Percentiles rank a stretch among this genome's conserved stretches.
phyloP scores from a whole-genome alignment of 1,140 invertebrate genomes.

The Ceratitis capitata region DNA sequence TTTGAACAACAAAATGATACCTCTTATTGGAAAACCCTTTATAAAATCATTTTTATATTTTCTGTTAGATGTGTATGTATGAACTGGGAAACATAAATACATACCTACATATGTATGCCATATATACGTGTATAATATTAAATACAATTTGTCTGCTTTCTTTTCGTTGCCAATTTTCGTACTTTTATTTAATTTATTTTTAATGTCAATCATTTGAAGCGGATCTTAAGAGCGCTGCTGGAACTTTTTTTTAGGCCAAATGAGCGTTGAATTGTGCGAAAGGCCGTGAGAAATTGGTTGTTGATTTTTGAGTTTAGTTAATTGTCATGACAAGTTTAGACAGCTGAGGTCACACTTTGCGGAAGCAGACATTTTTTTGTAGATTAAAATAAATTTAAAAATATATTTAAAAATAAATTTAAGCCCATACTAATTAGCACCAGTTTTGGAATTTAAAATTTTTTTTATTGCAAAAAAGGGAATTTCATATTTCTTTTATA shows the following conservation, averaged over 20 bases:
- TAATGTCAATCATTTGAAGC: constrained; percentile 5
- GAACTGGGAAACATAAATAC: neutral
- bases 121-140: neutral
- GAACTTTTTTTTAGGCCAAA: neutral
- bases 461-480: too few relatives aligned
- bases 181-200: neutral
- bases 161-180: neutral
- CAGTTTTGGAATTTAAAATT: too few relatives aligned
- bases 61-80: too few relatives aligned
- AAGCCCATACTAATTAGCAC: too few relatives aligned
- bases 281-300: constrained; percentile 3
- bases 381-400: too few relatives aligned
- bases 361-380: too few relatives aligned
- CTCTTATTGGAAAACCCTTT: too few relatives aligned
- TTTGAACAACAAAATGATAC: too few relatives aligned
- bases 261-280: neutral
- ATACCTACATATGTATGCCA: neutral
- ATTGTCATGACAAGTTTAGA: constrained; percentile 39
- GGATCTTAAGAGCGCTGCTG: neutral
- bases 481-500: too few relatives aligned
- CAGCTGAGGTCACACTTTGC: neutral
- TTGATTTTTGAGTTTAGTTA: constrained; percentile 48
- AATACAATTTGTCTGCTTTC: neutral
- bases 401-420: too few relatives aligned
- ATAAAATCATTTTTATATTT: too few relatives aligned